A percentile compares a stretch with the other conserved stretches of the same genome.
phyloP scores from a whole-genome alignment of 2,888 invertebrate species.

The Zaprionus obscuricornis region DNA sequence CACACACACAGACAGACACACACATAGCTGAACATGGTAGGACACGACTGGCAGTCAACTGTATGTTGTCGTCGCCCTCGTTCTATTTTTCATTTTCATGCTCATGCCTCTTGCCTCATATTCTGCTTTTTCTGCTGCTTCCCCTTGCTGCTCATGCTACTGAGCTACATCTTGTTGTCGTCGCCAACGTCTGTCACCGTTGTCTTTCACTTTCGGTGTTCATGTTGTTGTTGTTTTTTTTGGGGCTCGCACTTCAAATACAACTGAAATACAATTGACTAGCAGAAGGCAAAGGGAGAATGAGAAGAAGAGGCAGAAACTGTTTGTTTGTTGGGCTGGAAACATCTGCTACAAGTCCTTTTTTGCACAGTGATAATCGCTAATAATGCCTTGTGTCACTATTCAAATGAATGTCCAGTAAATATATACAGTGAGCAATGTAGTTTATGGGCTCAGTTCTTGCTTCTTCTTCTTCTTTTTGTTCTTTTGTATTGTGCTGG shows the following conservation, averaged over 20 bases:
- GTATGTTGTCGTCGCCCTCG: conserved; percentile 45
- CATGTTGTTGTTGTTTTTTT: conserved; percentile 32
- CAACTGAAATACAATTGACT: too few relatives aligned
- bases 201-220: conserved; percentile 47
- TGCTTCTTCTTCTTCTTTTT: too few relatives aligned
- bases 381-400: conserved; percentile 69
- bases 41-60: conserved; percentile 18
- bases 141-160: too few relatives aligned
- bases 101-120: conserved; percentile 18
- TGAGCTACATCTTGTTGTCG: conserved; percentile 35
- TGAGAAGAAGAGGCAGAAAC: neutral
- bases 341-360: conserved; percentile 62
- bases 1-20: conserved; percentile 4
- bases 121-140: conserved; percentile 1
- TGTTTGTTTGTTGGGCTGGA: conserved; percentile 40
- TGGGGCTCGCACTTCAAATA: too few relatives aligned
- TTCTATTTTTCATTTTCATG: conserved; percentile 38
- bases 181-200: conserved; percentile 35
- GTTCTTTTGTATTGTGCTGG: too few relatives aligned
- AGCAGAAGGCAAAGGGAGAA: too few relatives aligned
- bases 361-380: conserved; percentile 68
- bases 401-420: conserved; percentile 60
- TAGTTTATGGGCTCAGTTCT: too few relatives aligned
- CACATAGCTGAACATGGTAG: conserved; percentile 1
- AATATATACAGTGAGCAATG: too few relatives aligned